Evolutionary conservation across 2,888 invertebrate genomes (phyloP).

Genomic region (Homarus gammarus): DNA sequence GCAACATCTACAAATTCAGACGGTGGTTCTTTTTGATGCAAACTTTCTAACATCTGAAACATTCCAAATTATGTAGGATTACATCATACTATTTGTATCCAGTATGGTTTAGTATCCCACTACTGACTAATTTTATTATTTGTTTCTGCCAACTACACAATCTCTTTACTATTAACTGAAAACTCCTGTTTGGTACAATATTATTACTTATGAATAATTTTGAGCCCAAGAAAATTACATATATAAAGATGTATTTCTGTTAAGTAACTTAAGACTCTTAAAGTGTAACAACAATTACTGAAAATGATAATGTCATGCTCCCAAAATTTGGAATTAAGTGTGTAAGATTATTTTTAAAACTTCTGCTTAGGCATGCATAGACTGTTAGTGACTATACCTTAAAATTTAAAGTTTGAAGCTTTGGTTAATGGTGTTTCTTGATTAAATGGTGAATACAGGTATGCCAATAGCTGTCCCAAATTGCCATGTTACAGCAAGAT

Average conservation of each 20-base stretch:
- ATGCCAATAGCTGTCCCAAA: neutral
- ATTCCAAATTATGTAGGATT: neutral
- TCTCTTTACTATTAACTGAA: no score
- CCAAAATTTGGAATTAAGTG: no score
- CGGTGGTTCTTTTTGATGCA: slow-evolving; percentile 62
- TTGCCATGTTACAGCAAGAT: neutral
- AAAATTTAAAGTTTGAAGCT: neutral
- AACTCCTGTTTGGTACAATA: no score
- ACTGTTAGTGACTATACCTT: slow-evolving; percentile 1
- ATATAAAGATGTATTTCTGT: no score
- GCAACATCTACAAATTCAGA: slow-evolving; percentile 67
- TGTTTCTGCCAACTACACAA: no score
- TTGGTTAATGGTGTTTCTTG: neutral
- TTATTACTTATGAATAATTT: no score
- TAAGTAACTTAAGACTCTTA: no score
- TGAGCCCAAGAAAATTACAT: no score
- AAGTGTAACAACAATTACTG: no score
- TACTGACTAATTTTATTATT: neutral
- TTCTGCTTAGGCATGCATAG: neutral
- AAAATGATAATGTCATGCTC: no score
- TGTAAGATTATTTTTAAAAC: neutral
- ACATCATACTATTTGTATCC: neutral
- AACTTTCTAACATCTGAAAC: slow-evolving; percentile 59
- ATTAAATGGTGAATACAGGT: neutral
- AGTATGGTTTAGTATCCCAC: neutral